Evolutionary conservation across 2,797 vertebrate genomes (phyloP), one percentile per base, ranked within the genome.

Genomic region (Micrastur ruficollis): DNA sequence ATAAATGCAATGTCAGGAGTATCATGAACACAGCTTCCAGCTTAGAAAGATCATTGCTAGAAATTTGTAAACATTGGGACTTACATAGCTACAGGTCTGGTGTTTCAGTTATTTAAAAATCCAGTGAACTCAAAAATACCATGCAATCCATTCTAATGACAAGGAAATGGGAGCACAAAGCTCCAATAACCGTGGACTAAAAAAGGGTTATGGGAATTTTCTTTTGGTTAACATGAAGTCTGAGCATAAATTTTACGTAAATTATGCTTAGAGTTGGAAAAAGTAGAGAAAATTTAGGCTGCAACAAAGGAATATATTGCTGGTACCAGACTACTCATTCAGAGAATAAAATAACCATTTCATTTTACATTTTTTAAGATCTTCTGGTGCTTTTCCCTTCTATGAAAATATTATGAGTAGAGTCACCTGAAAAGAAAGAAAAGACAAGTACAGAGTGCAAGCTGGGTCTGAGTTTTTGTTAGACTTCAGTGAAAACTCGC

Each of bases 161-260:
- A 68, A 76, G 46, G 25, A 88, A 92, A 95, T 50, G 13, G 52
- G 22, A 83, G 22, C 31, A 88, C 9, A 80, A 91, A 82, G 1
- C 27, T 95, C 34, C 46, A 58, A 73, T 81, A 93, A 86, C 72
- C 15, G 15, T 50, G 32, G n/a, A 75, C 38, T 79, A 44, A 55
- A 81, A 86, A 81, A 9, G 17, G 38, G 6, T 62, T 95, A 81
- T 91, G 61, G n/a, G 81, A 95, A 87, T 87, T 91, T 87, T 90
- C 49, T 87, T 88, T 63, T 53, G 27, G 26, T 71, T 92, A 73
- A n/a, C 20, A 34, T 38, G 66, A 92, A 49, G 26, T 17, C 15
- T 52, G 31, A 88, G 21, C 20, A 80, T 8, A 16, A 63, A 42
- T 87, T 80, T 73, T 47, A 32, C 63, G 20, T 50, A 76, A 78